Conservation (phyloP, 2,113 vertebrate genomes). For the Azemiops feae region DNA sequence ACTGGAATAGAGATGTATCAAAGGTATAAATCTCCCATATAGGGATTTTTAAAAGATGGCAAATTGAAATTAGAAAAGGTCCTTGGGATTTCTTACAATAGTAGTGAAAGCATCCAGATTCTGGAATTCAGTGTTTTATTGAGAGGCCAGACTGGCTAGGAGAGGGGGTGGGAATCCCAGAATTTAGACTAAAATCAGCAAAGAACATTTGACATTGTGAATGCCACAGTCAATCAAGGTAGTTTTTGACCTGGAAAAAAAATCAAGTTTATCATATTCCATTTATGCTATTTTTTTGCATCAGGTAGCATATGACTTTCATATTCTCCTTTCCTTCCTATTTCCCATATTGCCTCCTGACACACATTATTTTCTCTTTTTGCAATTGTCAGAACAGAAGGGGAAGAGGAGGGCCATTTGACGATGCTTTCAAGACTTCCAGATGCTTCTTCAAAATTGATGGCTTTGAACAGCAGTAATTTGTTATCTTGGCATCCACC, state of each 20-base stretch:
- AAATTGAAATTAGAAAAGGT: not conserved
- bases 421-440: constrained; percentile 65
- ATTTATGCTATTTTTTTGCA: constrained; percentile 25
- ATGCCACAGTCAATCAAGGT: not conserved
- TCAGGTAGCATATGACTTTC: not conserved
- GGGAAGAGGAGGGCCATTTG: constrained; percentile 40
- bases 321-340: not conserved
- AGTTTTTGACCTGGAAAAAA: not conserved
- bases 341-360: constrained; percentile 16
- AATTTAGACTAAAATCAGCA: not conserved
- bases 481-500: constrained; percentile 60
- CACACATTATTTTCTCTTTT: constrained; percentile 39
- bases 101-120: not conserved
- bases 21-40: not conserved
- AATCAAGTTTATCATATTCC: constrained; percentile 1
- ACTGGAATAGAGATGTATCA: not conserved
- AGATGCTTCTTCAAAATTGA: constrained; percentile 69
- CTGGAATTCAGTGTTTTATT: not conserved
- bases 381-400: constrained; percentile 48
- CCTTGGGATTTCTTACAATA: not conserved
- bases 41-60: not conserved
- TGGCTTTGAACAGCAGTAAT: constrained; percentile 60
- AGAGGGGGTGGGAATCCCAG: not conserved
- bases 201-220: not conserved
- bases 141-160: not conserved